Base-by-base conservation (phyloP, 2,888 invertebrate genomes). In the Isoperla grammatica region DNA sequence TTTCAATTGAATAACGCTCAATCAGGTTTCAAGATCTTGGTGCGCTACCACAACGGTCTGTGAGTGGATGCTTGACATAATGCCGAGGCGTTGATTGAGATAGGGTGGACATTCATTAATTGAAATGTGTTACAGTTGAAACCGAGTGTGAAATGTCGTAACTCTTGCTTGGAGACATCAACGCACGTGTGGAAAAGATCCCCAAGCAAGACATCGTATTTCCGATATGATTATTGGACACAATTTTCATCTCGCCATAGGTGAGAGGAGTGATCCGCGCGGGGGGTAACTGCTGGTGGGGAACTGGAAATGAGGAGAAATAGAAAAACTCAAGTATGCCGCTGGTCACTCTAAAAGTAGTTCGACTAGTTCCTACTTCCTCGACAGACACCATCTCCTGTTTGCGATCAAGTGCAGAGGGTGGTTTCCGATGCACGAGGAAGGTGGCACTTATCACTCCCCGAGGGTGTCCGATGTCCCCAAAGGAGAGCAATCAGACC, bases 161-260 rank as follows among this genome's bases (percentile, higher is more conserved):
- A 29, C 29, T 29, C 29, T 4, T 6, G 29, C 29, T 6, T 29
- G 29, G 29, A 29, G 29, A 29, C 29, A 29, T 48, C 23, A 20
- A 48, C 20, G 20, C 48, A 48, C 13, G 48, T 48, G 48, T 22
- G 17, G 48, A 17, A 17, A 48, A 20, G 48, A 48, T n/a, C 17
- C 48, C 13, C 48, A 11, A 48, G 9, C 11, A 23, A 29, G 50
- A 20, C 29, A 49, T n/a, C 39, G 29, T 11, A 39, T 49, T 49
- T 17, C 48, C 48, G 29, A 29, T 29, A 49, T 49, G 48, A 49
- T 57, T 57, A 57, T 57, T 49, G 57, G 49, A 23, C 57, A 57
- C 49, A 57, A 49, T 49, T 57, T 57, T 57, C 48, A 40, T 57
- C 48, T 42, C 56, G 45, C 56, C 56, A 2, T 15, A 56, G 56